A percentile compares a stretch with the other conserved stretches of the same genome.
Conservation (phyloP, 2,797 vertebrate species). For the Myotis daubentonii region DNA sequence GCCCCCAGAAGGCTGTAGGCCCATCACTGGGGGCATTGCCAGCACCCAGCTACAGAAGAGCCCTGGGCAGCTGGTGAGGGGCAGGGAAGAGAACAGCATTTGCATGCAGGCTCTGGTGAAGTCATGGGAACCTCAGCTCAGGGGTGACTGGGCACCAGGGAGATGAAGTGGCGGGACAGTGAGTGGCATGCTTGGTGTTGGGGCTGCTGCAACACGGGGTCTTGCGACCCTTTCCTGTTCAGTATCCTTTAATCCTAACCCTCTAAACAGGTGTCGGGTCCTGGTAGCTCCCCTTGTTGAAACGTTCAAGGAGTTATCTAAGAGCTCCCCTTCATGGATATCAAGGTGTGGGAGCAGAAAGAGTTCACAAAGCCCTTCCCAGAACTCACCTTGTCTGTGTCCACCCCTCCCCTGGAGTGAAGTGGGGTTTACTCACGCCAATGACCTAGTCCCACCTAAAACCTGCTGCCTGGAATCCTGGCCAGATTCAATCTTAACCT, state of each 20-base stretch:
- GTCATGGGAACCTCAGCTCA: slow-evolving; percentile 51
- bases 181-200: slow-evolving; percentile 76
- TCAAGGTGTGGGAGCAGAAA: slow-evolving; percentile 54
- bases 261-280: not conserved
- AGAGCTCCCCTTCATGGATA: not conserved
- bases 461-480: slow-evolving; percentile 81
- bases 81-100: slow-evolving; percentile 62
- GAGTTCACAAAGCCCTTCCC: slow-evolving; percentile 69
- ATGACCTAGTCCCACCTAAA: slow-evolving; percentile 60
- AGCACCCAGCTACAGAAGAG: slow-evolving; percentile 37
- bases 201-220: slow-evolving; percentile 19
- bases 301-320: not conserved
- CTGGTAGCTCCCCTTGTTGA: not conserved
- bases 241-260: not conserved
- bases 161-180: slow-evolving; percentile 70
- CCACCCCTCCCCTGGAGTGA: slow-evolving; percentile 52
- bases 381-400: not conserved
- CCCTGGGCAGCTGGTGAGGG: slow-evolving; percentile 33
- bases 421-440: slow-evolving; percentile 68
- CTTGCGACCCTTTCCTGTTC: slow-evolving; percentile 58
- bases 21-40: not conserved
- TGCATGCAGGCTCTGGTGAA: slow-evolving; percentile 81
- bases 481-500: slow-evolving; percentile 65
- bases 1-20: slow-evolving; percentile 25
- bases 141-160: slow-evolving; percentile 64